Conservation (phyloP, 2,888 invertebrate species). For the Itoplectis maculator region DNA sequence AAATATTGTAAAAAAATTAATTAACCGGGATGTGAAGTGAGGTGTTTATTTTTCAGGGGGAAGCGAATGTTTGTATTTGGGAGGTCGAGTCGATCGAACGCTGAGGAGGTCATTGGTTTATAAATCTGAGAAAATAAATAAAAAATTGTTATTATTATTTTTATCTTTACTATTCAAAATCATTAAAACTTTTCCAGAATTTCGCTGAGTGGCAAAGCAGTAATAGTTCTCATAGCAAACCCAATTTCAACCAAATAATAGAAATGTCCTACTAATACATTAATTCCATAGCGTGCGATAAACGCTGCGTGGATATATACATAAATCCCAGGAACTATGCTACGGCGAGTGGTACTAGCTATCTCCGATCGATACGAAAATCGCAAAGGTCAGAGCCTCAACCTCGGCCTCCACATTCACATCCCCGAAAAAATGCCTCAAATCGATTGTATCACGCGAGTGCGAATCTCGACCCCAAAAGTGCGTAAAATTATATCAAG, state of each 20-base stretch:
- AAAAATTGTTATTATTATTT: too few relatives aligned
- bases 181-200: too few relatives aligned
- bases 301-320: neutral
- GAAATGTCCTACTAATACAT: too few relatives aligned
- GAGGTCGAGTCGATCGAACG: too few relatives aligned
- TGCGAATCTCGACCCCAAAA: neutral
- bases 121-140: too few relatives aligned
- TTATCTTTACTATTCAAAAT: too few relatives aligned
- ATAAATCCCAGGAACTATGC: conserved; percentile 22
- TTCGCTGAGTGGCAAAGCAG: too few relatives aligned
- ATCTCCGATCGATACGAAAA: conserved; percentile 63
- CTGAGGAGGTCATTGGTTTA: too few relatives aligned
- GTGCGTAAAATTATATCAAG: neutral
- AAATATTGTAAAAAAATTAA: conserved; percentile 29
- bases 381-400: conserved; percentile 52
- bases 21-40: neutral
- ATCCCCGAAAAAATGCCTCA: conserved; percentile 20
- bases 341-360: conserved; percentile 53
- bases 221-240: too few relatives aligned
- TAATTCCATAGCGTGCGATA: conserved; percentile 5
- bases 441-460: conserved; percentile 15
- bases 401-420: conserved; percentile 16
- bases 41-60: too few relatives aligned
- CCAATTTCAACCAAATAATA: too few relatives aligned
- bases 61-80: too few relatives aligned